Base-by-base conservation (phyloP, 2,888 invertebrate genomes). In the Troilus luridus region DNA sequence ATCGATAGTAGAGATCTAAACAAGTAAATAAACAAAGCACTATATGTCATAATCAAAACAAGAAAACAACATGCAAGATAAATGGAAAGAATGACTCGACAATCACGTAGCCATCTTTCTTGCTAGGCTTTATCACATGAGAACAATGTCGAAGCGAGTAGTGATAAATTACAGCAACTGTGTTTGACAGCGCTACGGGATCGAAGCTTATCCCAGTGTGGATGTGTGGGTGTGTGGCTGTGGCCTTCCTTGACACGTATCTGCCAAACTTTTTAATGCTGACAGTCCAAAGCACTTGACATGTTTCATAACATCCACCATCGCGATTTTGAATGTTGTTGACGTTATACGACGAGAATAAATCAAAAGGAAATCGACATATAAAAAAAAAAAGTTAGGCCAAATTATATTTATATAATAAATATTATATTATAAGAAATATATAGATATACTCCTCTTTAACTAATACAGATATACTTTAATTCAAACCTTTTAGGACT, bases 31-130 rank as follows among this genome's bases (percentile, higher is more conserved):
- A 85, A 85, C 85, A 85, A 85, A 58, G 85, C 21, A 58, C 56
- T 41, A 85, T 85, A 85, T 85, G 56, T 85, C 85, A 85, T 85
- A 85, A 85, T 56, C 56, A 85, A 41, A 85, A 85, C 56, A 85
- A 85, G 85, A 85, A 85, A 58, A 85, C 14, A 54, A 58, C 85
- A 85, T 85, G 85, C 56, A 85, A 85, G 85, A 85, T 85, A 85
- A 56, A 85, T 85, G 85, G 56, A 56, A 85, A 58, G 85, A 85
- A 85, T 85, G 85, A 85, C 85, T 85, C 85, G 85, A 85, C 85
- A 85, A 85, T 56, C 85, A 85, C 85, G 56, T 41, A 85, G 85
- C 85, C 85, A 85, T 85, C 85, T 85, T 85, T 85, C 85, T 85
- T 85, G 56, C n/a, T 85, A 24, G 56, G 85, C 85, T 54, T 85